phyloP scores from a whole-genome alignment of 2,113 vertebrate species.

The Alligator mississippiensis region DNA sequence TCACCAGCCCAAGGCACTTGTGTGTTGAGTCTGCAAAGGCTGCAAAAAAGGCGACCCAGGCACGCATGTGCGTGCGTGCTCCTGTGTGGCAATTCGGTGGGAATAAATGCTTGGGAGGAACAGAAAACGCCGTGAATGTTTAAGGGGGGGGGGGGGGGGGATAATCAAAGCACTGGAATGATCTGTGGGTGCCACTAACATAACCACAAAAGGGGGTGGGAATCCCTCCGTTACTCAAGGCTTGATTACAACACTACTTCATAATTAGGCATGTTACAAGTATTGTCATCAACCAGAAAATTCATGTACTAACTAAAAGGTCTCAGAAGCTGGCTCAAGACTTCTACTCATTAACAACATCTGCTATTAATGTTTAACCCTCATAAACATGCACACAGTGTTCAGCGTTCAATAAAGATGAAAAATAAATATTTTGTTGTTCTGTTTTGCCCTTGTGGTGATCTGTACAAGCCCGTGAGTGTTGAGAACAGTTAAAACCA shows the following conservation, averaged over 20 bases:
- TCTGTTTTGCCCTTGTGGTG: background rate
- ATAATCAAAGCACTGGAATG: conserved; percentile 42
- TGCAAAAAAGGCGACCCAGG: background rate
- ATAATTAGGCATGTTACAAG: conserved; percentile 73
- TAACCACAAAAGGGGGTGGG: conserved; percentile 69
- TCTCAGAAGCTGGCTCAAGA: conserved; percentile 73
- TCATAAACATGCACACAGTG: conserved; percentile 66
- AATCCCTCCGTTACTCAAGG: conserved; percentile 70
- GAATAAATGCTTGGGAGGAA: conserved; percentile 1
- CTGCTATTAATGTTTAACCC: conserved; percentile 70
- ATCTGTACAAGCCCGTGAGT: background rate
- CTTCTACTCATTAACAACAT: conserved; percentile 76
- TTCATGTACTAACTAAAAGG: conserved; percentile 74
- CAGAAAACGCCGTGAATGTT: conserved; percentile 49
- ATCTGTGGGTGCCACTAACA: conserved; percentile 69
- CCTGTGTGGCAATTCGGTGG: background rate
- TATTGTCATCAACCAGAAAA: conserved; percentile 74
- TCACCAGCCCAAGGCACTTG: conserved; percentile 45
- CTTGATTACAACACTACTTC: conserved; percentile 74
- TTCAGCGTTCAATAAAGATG: conserved; percentile 53
- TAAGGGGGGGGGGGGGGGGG: background rate
- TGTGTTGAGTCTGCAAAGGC: background rate
- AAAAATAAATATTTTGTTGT: conserved; percentile 69
- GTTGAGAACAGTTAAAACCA: background rate
- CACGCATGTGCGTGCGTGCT: rapidly evolving